Percentiles rank a stretch among this genome's conserved stretches.
These are phyloP conservation scores for Eumacrocentrus americanus DNA, from an alignment of 2,888 invertebrate species.

Conservation along the genomic window DNA sequence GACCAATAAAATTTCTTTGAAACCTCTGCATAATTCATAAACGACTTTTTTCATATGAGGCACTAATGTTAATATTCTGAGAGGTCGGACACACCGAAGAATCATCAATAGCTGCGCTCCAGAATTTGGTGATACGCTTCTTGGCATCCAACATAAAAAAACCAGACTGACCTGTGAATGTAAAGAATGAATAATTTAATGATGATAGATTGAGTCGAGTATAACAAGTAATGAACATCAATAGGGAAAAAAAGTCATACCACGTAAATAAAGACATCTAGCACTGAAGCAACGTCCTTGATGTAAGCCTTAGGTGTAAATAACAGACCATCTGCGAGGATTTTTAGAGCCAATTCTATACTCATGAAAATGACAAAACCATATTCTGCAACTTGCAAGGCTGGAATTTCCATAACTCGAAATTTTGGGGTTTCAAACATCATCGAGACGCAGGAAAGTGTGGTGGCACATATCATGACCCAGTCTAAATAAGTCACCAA, in stretches of 20 bases:
- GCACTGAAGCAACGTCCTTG: slow-evolving; percentile 94
- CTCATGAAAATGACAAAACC: slow-evolving; percentile 99
- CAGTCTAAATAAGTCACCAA: slow-evolving; percentile 98
- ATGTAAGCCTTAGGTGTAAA: slow-evolving; percentile 99
- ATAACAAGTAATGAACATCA: not conserved
- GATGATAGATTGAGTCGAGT: not conserved
- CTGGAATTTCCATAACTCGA: slow-evolving; percentile 93
- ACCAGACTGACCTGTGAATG: slow-evolving; percentile 84
- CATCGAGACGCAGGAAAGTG: slow-evolving; percentile 97
- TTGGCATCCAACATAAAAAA: slow-evolving; percentile 97
- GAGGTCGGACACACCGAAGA: slow-evolving; percentile 91
- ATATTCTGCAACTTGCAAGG: slow-evolving; percentile 94
- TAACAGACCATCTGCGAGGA: slow-evolving; percentile 95
- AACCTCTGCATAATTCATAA: slow-evolving; percentile 96
- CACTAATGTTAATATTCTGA: slow-evolving; percentile 96
- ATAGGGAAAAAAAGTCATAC: slow-evolving; percentile 65
- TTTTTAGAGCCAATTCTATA: slow-evolving; percentile 92
- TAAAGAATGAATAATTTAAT: not conserved
- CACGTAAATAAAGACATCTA: slow-evolving; percentile 97
- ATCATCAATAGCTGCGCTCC: slow-evolving; percentile 96
- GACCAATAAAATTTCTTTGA: slow-evolving; percentile 97
- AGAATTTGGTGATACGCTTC: slow-evolving; percentile 89
- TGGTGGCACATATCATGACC: slow-evolving; percentile 99
- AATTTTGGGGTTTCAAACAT: slow-evolving; percentile 97
- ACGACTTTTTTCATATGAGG: slow-evolving; percentile 99